These are phyloP conservation scores for Chelonus insularis DNA, from an alignment of 1,140 invertebrate species.

Conservation along the genomic window DNA sequence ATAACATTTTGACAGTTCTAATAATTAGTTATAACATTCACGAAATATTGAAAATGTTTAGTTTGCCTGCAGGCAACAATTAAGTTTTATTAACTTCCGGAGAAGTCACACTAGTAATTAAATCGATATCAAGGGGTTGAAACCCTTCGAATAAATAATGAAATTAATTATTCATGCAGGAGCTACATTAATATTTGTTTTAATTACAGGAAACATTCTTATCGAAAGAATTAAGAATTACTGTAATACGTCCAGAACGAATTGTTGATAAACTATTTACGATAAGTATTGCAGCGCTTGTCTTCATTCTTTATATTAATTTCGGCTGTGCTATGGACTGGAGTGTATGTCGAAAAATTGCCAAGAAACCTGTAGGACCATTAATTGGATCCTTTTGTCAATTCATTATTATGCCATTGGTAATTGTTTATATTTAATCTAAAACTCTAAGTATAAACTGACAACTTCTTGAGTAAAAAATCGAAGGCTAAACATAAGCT, in stretches of 20 bases:
- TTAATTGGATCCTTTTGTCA: constrained; percentile 81
- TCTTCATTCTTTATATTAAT: constrained; percentile 87
- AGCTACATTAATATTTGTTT: no score
- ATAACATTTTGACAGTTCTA: no score
- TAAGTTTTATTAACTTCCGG: no score
- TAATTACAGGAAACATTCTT: constrained; percentile 23
- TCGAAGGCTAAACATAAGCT: no score
- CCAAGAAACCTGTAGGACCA: constrained; percentile 81
- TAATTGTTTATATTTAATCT: no score
- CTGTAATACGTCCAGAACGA: constrained; percentile 66
- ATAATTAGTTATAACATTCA: no score
- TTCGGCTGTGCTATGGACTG: constrained; percentile 91
- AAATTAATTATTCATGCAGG: constrained; percentile 9
- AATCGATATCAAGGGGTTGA: no score
- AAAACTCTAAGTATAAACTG: no score
- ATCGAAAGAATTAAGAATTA: constrained; percentile 59
- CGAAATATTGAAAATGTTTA: no score
- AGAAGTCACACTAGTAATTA: no score
- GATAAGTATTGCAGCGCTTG: constrained; percentile 74
- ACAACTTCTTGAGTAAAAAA: no score
- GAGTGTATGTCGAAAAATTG: constrained; percentile 68
- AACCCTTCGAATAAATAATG: constrained; percentile 6
- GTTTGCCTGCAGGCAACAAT: no score
- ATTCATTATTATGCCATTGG: constrained; percentile 87
- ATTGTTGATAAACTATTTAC: constrained; percentile 78